Base-by-base conservation (phyloP, 2,797 vertebrate genomes). In the Esox masquinongy region DNA sequence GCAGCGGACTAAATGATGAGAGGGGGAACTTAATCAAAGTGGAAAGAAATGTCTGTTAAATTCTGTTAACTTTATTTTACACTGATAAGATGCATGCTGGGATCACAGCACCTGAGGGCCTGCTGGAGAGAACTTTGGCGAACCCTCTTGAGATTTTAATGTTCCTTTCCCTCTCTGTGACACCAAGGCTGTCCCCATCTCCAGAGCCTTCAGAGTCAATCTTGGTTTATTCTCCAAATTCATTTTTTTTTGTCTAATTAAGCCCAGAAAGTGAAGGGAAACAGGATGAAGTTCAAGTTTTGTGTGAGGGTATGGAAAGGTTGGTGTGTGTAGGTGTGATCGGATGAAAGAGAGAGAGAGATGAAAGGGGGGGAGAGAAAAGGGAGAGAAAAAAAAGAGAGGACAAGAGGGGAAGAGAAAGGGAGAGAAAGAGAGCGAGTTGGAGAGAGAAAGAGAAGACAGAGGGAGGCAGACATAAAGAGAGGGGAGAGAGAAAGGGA, bases 21-120 rank as follows among this genome's bases (percentile, higher is more conserved):
- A 59, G 19, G 53, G 53, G 53, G 53, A n/a, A 59, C 61, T 73
- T 80, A 80, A 76, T 76, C 59, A 49, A 76, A 76, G 47, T 36
- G 70, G 78, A 76, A 26, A 63, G 63, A 73, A 61, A 64, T 16
- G 15, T 66, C 72, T 36, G 24, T 64, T 64, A 64, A 56, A 56
- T 26, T 39, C 6, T 59, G 53, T 59, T 59, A 12, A 59, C 19
- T 19, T 59, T 59, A 22, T 59, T 12, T 59, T 59, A 59, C n/a
- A 5, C 59, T 73, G 72, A 73, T 29, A 43, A 47, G 56, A 43
- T 64, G 63, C 63, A 31, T 31, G 63, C 24, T 31, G 24, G 22
- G 29, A 34, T 66, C 24, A 7, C 12, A 66, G 24, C 24, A 17
- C 63, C 63, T 66, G 63, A 6, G 63, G 63, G 63, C 24, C 14